These are phyloP conservation scores for Coluber constrictor DNA, from an alignment of 2,797 vertebrate genomes.

Conservation along the genomic window DNA sequence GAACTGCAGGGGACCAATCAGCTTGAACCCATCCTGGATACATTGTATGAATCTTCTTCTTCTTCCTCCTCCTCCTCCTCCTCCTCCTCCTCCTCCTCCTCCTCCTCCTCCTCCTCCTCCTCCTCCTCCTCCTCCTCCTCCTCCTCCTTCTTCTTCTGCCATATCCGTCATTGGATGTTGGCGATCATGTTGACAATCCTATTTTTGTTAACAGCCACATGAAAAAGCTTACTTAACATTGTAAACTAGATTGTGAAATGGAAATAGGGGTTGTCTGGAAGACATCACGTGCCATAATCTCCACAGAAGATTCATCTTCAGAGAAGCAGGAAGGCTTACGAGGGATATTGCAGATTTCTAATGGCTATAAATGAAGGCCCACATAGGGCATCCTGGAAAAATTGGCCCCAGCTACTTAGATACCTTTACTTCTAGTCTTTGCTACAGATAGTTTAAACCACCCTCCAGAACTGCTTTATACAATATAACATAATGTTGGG, in stretches of 20 bases:
- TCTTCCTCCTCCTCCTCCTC: too few relatives aligned
- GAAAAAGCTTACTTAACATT: not conserved
- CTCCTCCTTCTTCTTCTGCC: too few relatives aligned
- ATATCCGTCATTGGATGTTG: too few relatives aligned
- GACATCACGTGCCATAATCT: not conserved
- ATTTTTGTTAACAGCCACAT: too few relatives aligned
- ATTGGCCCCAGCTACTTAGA: not conserved
- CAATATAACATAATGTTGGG: not conserved
- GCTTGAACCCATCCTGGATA: not conserved
- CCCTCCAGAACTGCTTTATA: not conserved
- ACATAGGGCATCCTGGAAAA: not conserved
- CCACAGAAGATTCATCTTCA: not conserved
- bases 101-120: too few relatives aligned
- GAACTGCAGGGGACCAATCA: not conserved
- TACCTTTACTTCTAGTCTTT: not conserved
- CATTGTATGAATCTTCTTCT: too few relatives aligned
- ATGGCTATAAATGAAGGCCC: not conserved
- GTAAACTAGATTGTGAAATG: not conserved
- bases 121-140: rapidly evolving
- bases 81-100: too few relatives aligned
- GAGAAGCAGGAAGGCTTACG: not conserved
- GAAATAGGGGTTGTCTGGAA: not conserved
- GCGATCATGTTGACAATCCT: too few relatives aligned
- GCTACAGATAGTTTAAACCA: not conserved
- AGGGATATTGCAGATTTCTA: not conserved